Evolutionary conservation across 1,140 invertebrate genomes (phyloP).

Genomic region (Eumeta japonica): DNA sequence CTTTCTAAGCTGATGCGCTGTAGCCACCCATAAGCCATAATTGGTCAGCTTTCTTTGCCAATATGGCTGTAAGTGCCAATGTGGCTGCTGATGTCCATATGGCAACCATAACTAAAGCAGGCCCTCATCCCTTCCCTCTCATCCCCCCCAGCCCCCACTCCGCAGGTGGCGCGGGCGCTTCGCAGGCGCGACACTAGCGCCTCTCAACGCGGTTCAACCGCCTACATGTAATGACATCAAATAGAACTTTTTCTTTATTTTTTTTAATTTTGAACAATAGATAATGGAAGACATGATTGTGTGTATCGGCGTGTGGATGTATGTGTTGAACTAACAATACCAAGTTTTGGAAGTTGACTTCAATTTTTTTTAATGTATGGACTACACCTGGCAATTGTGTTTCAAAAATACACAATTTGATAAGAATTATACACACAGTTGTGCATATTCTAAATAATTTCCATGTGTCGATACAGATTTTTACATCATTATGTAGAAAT

Average conservation of each 20-base stretch:
- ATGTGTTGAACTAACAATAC: slow-evolving; percentile 44
- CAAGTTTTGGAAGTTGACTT: slow-evolving; percentile 21
- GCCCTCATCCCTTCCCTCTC: not conserved
- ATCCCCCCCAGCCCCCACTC: not conserved
- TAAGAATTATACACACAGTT: no score
- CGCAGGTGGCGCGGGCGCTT: slow-evolving; percentile 15
- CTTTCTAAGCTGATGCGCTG: no score
- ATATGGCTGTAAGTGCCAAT: not conserved
- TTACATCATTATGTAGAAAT: slow-evolving; percentile 1
- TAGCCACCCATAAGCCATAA: no score
- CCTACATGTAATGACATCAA: slow-evolving; percentile 47
- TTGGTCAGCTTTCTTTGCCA: slow-evolving; percentile 5
- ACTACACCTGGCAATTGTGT: no score
- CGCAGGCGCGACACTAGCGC: no score
- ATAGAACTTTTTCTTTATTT: slow-evolving; percentile 44
- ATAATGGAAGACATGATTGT: slow-evolving; percentile 46
- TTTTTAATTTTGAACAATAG: slow-evolving; percentile 44
- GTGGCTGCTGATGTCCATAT: not conserved
- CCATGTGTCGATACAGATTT: slow-evolving; percentile 19
- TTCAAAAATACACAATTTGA: no score
- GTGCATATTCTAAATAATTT: slow-evolving; percentile 1
- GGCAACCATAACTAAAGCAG: not conserved
- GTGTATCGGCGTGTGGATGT: slow-evolving; percentile 50
- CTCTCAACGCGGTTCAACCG: slow-evolving; percentile 25
- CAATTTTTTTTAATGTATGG: slow-evolving; percentile 7